phyloP scores from a whole-genome alignment of 2,888 invertebrate species.

The Drosophila dives region DNA sequence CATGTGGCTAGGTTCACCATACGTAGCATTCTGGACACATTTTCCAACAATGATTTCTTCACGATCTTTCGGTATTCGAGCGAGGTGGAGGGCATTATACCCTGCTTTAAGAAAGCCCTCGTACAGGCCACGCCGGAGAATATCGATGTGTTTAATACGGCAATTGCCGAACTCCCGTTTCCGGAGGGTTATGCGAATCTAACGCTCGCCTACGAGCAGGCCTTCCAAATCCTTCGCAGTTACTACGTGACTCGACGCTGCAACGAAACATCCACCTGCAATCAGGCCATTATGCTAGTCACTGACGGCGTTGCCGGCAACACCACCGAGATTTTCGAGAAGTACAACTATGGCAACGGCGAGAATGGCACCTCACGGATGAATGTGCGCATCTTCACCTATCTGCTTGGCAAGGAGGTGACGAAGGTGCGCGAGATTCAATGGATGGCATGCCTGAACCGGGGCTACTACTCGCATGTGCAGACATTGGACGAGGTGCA shows the following conservation, averaged over 20 bases:
- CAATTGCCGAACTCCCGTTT: conserved; percentile 87
- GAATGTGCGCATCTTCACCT: conserved; percentile 97
- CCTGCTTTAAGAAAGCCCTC: conserved; percentile 93
- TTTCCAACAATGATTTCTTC: conserved; percentile 99
- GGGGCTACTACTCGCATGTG: conserved; percentile 97
- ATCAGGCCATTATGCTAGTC: conserved; percentile 98
- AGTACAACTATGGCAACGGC: conserved; percentile 90
- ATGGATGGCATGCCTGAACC: conserved; percentile 97
- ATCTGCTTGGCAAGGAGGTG: conserved; percentile 97
- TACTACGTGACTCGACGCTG: conserved; percentile 87
- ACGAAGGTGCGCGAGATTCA: conserved; percentile 94
- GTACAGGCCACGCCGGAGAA: conserved; percentile 96
- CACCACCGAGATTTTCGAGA: conserved; percentile 92
- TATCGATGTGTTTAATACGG: conserved; percentile 89
- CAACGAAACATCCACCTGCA: conserved; percentile 89
- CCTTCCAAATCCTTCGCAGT: conserved; percentile 92
- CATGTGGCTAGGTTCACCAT: conserved; percentile 94
- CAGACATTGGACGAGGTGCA: conserved; percentile 97
- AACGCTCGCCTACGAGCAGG: conserved; percentile 91
- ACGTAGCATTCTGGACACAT: conserved; percentile 94
- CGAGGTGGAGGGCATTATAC: conserved; percentile 90
- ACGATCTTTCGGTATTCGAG: conserved; percentile 95
- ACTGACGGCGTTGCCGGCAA: conserved; percentile 97
- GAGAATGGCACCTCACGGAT: conserved; percentile 88
- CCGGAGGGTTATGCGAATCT: conserved; percentile 94